These are phyloP conservation scores for Lasioglossum lativentre DNA, from an alignment of 2,888 invertebrate species.

Conservation along the genomic window DNA sequence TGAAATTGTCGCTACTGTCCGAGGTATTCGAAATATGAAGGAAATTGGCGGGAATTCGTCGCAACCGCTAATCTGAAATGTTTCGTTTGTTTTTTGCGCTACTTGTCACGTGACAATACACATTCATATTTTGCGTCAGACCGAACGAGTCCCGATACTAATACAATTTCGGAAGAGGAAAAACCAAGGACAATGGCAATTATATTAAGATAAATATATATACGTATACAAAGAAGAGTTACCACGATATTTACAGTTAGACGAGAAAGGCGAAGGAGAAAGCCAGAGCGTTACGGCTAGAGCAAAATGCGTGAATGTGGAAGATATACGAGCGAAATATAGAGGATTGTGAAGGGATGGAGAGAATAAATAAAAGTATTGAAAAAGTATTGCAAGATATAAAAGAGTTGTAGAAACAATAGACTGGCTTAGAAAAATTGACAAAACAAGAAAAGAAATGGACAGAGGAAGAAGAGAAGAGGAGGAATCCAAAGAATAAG, in stretches of 20 bases:
- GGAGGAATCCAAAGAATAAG: neutral
- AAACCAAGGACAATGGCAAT: neutral
- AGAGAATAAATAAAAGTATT: too few species aligned
- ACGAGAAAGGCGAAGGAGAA: too few species aligned
- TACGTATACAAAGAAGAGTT: too few species aligned
- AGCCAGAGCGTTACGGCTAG: too few species aligned
- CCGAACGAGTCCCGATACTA: neutral
- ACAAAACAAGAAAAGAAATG: neutral
- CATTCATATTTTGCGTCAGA: neutral
- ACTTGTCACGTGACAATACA: neutral
- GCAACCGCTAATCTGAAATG: neutral
- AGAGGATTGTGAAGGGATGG: too few species aligned
- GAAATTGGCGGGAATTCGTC: constrained; percentile 61
- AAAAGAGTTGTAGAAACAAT: too few species aligned
- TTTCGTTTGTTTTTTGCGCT: neutral
- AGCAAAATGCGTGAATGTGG: too few species aligned
- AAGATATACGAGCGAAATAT: too few species aligned
- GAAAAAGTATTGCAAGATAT: too few species aligned
- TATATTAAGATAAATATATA: neutral
- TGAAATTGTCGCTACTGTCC: constrained; percentile 46
- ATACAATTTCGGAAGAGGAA: neutral
- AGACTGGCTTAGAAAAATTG: neutral
- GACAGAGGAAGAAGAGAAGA: too few species aligned
- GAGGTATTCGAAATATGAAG: constrained; percentile 48
- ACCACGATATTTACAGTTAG: too few species aligned